Base-by-base conservation (phyloP, 2,888 invertebrate genomes). In the Entomobrya proxima region DNA sequence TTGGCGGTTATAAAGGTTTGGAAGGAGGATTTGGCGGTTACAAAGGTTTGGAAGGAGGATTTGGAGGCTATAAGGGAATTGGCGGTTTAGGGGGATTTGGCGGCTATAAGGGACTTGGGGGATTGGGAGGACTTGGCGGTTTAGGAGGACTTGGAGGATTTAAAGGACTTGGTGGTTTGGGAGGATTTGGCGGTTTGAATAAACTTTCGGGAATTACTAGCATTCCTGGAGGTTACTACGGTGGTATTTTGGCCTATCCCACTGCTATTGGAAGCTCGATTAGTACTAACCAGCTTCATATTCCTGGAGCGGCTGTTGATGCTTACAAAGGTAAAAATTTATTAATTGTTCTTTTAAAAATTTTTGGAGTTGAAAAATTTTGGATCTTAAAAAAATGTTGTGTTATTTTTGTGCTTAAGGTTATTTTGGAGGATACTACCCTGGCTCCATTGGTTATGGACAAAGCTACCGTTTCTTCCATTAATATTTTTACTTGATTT, bases 221-320 rank as follows among this genome's bases (percentile, higher is more conserved):
- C 21, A 82, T 82, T 64, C 82, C 82, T 13, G 83, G 83, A n/a
- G 83, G 83, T 9, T 83, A 83, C 35, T 83, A 74, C 47, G 83
- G 83, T 13, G 83, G 83, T n/a, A 21, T 83, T 21, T 18, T 75
- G 3, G 21, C 83, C 0, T 83, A 69, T 18, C 83, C 83, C 6
- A 74, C 74, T 15, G 30, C 75, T 32, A 44, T 82, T 30, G 55
- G 32, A 13, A 30, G 9, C 1, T 24, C 64, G n/a, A 27, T 82
- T 15, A n/a, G 32, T 35, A 15, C 82, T 27, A 61, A 15, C n/a
- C 24, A 69, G 9, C 64, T 82, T n/a, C n/a, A n/a, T n/a, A n/a
- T n/a, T n/a, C n/a, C n/a, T n/a, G n/a, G n/a, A n/a, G n/a, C n/a
- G n/a, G n/a, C n/a, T n/a, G n/a, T n/a, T n/a, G n/a, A n/a, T n/a